phyloP scores from a whole-genome alignment of 2,113 vertebrate genomes.

The Aegotheles bennettii region DNA sequence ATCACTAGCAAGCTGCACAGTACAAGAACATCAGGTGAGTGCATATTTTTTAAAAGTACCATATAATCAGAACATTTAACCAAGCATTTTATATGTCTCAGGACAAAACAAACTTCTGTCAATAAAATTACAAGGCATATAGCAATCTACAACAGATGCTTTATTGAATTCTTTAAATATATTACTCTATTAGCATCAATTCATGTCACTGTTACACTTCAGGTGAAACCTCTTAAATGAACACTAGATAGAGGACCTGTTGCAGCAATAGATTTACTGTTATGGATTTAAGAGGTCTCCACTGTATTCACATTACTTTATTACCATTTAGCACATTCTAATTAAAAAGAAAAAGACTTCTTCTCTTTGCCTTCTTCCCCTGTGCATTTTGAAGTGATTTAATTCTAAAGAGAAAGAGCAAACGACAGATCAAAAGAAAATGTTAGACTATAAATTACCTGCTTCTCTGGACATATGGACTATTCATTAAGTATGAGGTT shows the following conservation, averaged over 20 bases:
- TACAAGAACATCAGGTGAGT: neutral
- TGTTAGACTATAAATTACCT: slow-evolving; percentile 71
- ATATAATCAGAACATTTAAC: slow-evolving; percentile 32
- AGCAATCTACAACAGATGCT: slow-evolving; percentile 33
- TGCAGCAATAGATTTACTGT: slow-evolving; percentile 72
- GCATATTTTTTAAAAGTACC: neutral
- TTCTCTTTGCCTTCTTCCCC: slow-evolving; percentile 57
- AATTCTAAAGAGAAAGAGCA: slow-evolving; percentile 70
- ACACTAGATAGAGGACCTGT: slow-evolving; percentile 58
- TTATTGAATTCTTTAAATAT: slow-evolving; percentile 65
- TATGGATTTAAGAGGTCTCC: slow-evolving; percentile 75
- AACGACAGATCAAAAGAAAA: slow-evolving; percentile 73
- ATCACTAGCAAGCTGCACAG: neutral
- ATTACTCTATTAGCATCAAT: slow-evolving; percentile 61
- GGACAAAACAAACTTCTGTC: slow-evolving; percentile 55
- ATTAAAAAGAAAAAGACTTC: slow-evolving; percentile 77
- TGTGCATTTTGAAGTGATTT: slow-evolving; percentile 67
- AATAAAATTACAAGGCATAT: slow-evolving; percentile 60
- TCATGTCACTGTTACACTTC: slow-evolving; percentile 50
- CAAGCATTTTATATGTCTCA: slow-evolving; percentile 24
- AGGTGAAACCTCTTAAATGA: slow-evolving; percentile 61
- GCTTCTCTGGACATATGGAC: slow-evolving; percentile 63
- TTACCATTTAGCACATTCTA: slow-evolving; percentile 76
- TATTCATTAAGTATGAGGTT: slow-evolving; percentile 54
- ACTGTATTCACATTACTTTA: slow-evolving; percentile 76